Conservation (phyloP, 2,113 vertebrate species). For the Lontra canadensis region DNA sequence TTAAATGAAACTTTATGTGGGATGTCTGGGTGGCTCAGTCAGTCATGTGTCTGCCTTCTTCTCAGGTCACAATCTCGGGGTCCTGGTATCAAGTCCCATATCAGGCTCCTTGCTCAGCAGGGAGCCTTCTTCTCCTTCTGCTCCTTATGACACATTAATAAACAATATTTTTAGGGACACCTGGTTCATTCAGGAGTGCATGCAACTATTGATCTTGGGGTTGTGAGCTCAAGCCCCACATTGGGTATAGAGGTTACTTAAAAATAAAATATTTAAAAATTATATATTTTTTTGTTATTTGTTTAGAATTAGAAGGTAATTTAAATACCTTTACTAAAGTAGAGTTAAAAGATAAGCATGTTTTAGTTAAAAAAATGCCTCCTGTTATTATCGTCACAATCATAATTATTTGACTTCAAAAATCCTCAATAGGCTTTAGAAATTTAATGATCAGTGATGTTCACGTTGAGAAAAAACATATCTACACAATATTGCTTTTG, state of each 20-base stretch:
- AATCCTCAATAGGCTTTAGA: not conserved
- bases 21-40: too few species aligned
- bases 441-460: too few species aligned
- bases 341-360: not conserved
- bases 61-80: too few species aligned
- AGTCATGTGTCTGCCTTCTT: too few species aligned
- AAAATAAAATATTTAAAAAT: not conserved
- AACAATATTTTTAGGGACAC: not conserved
- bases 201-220: not conserved
- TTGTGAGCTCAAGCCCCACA: not conserved
- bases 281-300: not conserved
- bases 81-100: too few species aligned
- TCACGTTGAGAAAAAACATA: too few species aligned
- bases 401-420: constrained; percentile 7
- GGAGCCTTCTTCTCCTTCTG: too few species aligned
- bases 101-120: too few species aligned
- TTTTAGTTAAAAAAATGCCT: not conserved
- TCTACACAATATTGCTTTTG: too few species aligned
- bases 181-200: not conserved
- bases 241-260: not conserved
- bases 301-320: not conserved
- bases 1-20: too few species aligned
- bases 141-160: not conserved
- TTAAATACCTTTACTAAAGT: constrained; percentile 9
- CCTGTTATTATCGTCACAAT: not conserved